Percentiles rank a stretch among this genome's conserved stretches.
phyloP scores from a whole-genome alignment of 2,888 invertebrate genomes.

The Melanchra persicariae region DNA sequence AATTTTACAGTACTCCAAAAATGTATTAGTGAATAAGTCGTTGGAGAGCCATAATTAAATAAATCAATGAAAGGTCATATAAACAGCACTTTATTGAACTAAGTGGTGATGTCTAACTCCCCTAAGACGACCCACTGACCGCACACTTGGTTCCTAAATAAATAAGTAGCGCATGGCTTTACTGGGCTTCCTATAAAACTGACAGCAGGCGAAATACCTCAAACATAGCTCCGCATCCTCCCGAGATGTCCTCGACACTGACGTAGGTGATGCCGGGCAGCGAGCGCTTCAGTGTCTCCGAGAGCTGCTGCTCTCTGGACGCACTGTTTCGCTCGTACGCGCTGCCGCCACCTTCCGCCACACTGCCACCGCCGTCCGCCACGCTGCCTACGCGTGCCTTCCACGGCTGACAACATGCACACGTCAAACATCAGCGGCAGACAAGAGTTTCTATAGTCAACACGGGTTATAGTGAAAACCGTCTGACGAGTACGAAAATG shows the following conservation, averaged over 20 bases:
- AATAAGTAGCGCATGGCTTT: neutral
- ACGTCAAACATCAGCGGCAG: neutral
- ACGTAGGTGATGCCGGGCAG: conserved; percentile 92
- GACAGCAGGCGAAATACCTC: conserved; percentile 84
- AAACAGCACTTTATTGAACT: too few relatives aligned
- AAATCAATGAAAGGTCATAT: too few relatives aligned
- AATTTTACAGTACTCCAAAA: too few relatives aligned
- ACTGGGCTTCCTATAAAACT: neutral
- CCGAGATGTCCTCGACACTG: conserved; percentile 93
- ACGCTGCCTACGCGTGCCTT: conserved; percentile 62
- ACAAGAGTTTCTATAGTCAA: neutral
- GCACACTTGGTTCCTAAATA: neutral
- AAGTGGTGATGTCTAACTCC: neutral
- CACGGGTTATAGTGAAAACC: neutral
- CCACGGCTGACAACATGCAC: conserved; percentile 63
- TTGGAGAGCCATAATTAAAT: too few relatives aligned
- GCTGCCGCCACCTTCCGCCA: conserved; percentile 64
- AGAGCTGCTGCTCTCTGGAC: conserved; percentile 83
- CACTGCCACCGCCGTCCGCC: conserved; percentile 53
- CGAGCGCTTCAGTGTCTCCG: conserved; percentile 77
- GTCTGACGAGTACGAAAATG: neutral
- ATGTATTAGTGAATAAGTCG: too few relatives aligned
- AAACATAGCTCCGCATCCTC: conserved; percentile 96
- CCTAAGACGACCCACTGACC: too few relatives aligned
- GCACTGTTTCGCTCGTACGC: conserved; percentile 80